Conservation (phyloP, 2,888 invertebrate genomes). For the Parnassius smintheus region DNA sequence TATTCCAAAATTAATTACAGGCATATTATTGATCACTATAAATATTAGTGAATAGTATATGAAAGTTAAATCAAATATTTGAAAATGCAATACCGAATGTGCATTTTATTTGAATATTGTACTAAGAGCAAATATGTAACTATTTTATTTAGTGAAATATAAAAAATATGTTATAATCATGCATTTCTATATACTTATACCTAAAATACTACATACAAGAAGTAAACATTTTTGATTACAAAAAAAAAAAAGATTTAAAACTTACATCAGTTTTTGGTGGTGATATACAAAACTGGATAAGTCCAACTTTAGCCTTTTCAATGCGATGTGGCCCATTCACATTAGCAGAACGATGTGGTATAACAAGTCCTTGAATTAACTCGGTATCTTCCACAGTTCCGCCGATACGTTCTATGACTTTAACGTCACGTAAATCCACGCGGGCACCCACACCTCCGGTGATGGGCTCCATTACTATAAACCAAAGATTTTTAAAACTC, state of each 20-base stretch:
- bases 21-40: too few species aligned
- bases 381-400: constrained; percentile 99
- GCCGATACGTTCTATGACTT: constrained; percentile 97
- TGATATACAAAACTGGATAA: constrained; percentile 99
- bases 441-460: constrained; percentile 81
- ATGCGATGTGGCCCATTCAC: constrained; percentile 95
- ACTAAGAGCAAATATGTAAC: too few species aligned
- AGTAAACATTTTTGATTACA: too few species aligned
- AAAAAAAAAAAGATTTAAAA: constrained; percentile 29
- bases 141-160: too few species aligned
- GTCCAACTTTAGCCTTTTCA: constrained; percentile 98
- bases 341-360: constrained; percentile 93
- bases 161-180: too few species aligned
- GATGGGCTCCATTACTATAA: constrained; percentile 75
- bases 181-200: too few species aligned
- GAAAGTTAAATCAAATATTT: too few species aligned
- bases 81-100: too few species aligned
- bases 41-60: too few species aligned
- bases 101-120: too few species aligned
- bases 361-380: constrained; percentile 96
- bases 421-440: constrained; percentile 97
- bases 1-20: too few species aligned
- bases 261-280: constrained; percentile 98
- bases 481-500: constrained; percentile 1
- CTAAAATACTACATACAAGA: too few species aligned